Conservation (phyloP, 2,797 vertebrate species). For the Meda fulgida region DNA sequence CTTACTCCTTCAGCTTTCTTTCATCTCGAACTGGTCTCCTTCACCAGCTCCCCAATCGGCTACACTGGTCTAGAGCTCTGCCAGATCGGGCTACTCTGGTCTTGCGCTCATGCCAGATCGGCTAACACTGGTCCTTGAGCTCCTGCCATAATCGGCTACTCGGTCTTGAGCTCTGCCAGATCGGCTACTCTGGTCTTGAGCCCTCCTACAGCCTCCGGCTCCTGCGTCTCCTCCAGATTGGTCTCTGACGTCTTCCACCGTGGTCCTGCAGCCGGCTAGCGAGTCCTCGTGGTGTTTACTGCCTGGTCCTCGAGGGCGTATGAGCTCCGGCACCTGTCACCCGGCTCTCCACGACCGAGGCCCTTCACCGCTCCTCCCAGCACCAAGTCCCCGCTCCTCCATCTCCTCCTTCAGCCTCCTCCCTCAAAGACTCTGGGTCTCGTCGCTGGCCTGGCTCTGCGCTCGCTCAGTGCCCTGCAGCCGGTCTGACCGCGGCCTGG, state of each 20-base stretch:
- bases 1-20: constrained; percentile 80
- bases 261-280: constrained; percentile 69
- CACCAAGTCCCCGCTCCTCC: constrained; percentile 72
- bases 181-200: constrained; percentile 67
- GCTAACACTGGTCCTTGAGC: no score
- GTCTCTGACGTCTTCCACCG: constrained; percentile 58
- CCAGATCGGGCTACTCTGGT: constrained; percentile 68
- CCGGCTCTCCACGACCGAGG: constrained; percentile 77
- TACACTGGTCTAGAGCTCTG: constrained; percentile 69
- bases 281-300: constrained; percentile 74
- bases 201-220: constrained; percentile 71
- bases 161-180: constrained; percentile 77
- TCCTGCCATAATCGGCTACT: constrained; percentile 55
- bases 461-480: constrained; percentile 72
- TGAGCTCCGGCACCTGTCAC: constrained; percentile 70
- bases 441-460: constrained; percentile 68
- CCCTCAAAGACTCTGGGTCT: constrained; percentile 62
- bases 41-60: constrained; percentile 69
- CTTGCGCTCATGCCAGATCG: constrained; percentile 65
- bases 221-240: constrained; percentile 79
- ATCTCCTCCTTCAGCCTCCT: constrained; percentile 55
- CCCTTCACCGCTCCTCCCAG: constrained; percentile 74
- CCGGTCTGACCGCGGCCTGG: constrained; percentile 72
- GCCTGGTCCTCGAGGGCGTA: constrained; percentile 76
- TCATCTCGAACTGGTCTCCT: constrained; percentile 57